Evolutionary conservation across 2,797 vertebrate species (phyloP).

Genomic region (Sphenopsis melanotis): DNA sequence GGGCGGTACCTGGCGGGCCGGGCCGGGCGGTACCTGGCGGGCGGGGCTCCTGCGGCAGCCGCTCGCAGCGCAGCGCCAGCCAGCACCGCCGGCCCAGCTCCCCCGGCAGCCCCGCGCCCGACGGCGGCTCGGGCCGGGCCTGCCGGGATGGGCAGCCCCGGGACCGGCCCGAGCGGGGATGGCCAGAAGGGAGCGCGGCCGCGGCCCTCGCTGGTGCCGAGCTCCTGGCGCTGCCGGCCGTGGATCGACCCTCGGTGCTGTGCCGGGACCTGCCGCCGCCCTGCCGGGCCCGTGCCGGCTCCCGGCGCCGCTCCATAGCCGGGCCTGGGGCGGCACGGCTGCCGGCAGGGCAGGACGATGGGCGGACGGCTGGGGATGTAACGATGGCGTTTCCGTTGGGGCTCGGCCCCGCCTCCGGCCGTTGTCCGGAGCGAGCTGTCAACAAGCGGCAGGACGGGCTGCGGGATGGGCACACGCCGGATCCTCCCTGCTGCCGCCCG

Average conservation of each 20-base stretch:
- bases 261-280: not conserved
- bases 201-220: not conserved
- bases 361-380: rapidly evolving
- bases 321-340: rapidly evolving
- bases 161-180: not conserved
- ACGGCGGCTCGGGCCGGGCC: not conserved
- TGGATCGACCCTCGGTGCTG: rapidly evolving
- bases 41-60: not conserved
- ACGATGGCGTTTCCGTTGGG: rapidly evolving
- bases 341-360: rapidly evolving
- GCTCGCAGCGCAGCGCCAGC: constrained; percentile 16
- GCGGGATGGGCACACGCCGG: rapidly evolving
- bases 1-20: not conserved
- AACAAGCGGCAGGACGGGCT: rapidly evolving
- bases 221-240: too few relatives aligned
- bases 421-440: rapidly evolving
- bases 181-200: not conserved
- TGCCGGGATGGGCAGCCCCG: rapidly evolving
- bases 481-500: rapidly evolving
- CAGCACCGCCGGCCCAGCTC: not conserved
- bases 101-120: not conserved
- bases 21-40: not conserved
- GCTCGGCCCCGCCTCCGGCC: not conserved
- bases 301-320: rapidly evolving
- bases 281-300: not conserved